Base-by-base conservation (phyloP, 2,888 invertebrate species). In the Drosophila kanekoi region DNA sequence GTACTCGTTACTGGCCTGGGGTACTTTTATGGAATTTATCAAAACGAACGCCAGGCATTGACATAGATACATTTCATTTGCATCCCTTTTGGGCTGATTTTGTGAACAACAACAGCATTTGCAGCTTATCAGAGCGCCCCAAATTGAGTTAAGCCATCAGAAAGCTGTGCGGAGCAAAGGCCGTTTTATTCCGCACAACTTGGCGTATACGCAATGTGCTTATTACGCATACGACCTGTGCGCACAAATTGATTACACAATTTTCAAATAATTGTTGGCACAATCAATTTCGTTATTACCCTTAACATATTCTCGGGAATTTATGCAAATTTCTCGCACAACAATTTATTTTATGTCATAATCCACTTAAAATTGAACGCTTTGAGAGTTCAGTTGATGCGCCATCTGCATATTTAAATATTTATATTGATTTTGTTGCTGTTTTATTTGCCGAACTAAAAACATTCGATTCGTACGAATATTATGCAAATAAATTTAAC, bases 41-140 rank as follows among this genome's bases (percentile, higher is more conserved):
- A 83, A 84, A 83, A 75, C 67, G 77, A 84, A 79, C 81, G 74
- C 62, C 72, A 70, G 68, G 51, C 69, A 81, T 84, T 83, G 87
- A 84, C 79, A 79, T 87, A 87, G 83, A 84, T 81, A 84, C 87
- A 87, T 85, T 77, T 85, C 69, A 83, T 83, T 84, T 85, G 79
- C 75, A 77, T 82, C 81, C 81, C 69, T 79, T 77, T 69, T 73
- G 66, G 77, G 70, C 63, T 77, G 81, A 87, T 83, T 81, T 81
- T 47, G 47, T 49, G 65, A 69, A 66, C 60, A 63, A 77, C 68
- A 52, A 59, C 56, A 35, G 58, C 40, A 56, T 68, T 68, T 72
- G 51, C 23, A 60, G 76, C 76, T 69, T 82, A 81, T 81, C 78
- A 78, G 48, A 65, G 68, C n/a, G 43, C 47, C 51, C 28, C 58